Percentiles rank a stretch among this genome's conserved stretches.
phyloP scores from a whole-genome alignment of 2,797 vertebrate genomes.

The Propithecus perrieri region DNA sequence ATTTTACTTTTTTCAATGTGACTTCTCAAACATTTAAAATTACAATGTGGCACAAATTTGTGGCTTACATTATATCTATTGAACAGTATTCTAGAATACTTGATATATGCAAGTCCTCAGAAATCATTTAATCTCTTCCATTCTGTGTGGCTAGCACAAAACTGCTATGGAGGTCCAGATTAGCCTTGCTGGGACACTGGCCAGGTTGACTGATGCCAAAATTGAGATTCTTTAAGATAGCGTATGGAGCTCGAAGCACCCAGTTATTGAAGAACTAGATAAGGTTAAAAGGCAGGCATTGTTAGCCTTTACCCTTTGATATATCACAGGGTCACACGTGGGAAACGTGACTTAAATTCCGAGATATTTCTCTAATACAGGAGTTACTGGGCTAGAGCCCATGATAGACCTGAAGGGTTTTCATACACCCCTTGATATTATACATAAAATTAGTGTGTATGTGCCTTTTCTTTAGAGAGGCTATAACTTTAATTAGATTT shows the following conservation, averaged over 20 bases:
- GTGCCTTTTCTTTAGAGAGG: not conserved
- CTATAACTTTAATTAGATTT: slow-evolving; percentile 14
- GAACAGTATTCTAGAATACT: not conserved
- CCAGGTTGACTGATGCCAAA: not conserved
- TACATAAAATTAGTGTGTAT: not conserved
- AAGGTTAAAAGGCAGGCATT: not conserved
- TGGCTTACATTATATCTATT: not conserved
- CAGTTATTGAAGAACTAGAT: not conserved
- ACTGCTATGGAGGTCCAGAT: not conserved
- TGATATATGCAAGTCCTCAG: not conserved
- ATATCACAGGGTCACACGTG: not conserved
- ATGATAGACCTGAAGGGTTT: not conserved
- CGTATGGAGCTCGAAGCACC: not conserved
- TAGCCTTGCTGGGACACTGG: not conserved
- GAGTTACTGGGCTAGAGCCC: not conserved
- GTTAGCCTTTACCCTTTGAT: not conserved
- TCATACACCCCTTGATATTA: not conserved
- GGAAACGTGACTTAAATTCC: not conserved
- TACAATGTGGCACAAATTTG: not conserved
- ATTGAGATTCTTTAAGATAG: not conserved
- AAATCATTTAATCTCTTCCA: not conserved
- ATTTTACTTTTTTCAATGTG: not conserved
- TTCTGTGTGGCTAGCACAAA: not conserved
- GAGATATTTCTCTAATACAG: not conserved
- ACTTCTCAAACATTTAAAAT: slow-evolving; percentile 17